Evolutionary conservation across 2,888 invertebrate genomes (phyloP).

Genomic region (Dimorphilus gyrociliatus): DNA sequence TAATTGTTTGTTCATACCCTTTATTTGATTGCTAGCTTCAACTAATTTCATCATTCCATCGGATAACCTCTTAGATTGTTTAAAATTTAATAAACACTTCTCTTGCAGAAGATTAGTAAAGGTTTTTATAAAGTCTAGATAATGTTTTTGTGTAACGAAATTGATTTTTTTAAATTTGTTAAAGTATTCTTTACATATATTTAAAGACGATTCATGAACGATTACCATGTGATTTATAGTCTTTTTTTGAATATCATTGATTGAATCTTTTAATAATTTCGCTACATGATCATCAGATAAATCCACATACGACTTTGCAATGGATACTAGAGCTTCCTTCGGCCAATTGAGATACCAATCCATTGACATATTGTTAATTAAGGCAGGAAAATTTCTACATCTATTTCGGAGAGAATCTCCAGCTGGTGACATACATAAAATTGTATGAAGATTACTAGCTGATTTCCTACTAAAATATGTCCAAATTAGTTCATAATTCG

Average conservation of each 20-base stretch:
- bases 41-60: slow-evolving; percentile 7
- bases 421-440: slow-evolving; percentile 8
- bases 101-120: slow-evolving; percentile 5
- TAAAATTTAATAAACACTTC: slow-evolving; percentile 5
- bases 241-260: slow-evolving; percentile 2
- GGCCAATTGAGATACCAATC: too few relatives aligned
- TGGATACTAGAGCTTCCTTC: too few relatives aligned
- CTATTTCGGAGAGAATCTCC: slow-evolving; percentile 7
- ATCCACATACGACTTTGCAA: too few relatives aligned
- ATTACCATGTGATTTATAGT: slow-evolving; percentile 7
- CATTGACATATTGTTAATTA: slow-evolving; percentile 7
- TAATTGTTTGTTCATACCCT: slow-evolving; percentile 5
- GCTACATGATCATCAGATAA: too few relatives aligned
- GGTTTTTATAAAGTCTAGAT: slow-evolving; percentile 6
- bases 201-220: slow-evolving; percentile 7
- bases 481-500: slow-evolving; percentile 8
- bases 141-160: slow-evolving; percentile 8
- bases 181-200: slow-evolving; percentile 4
- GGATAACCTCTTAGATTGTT: slow-evolving; percentile 5
- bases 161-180: slow-evolving; percentile 5
- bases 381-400: slow-evolving; percentile 8
- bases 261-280: slow-evolving; percentile 5
- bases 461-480: slow-evolving; percentile 6
- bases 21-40: slow-evolving; percentile 6
- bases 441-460: slow-evolving; percentile 6